phyloP scores from a whole-genome alignment of 2,113 vertebrate genomes.

The Tetrax tetrax region DNA sequence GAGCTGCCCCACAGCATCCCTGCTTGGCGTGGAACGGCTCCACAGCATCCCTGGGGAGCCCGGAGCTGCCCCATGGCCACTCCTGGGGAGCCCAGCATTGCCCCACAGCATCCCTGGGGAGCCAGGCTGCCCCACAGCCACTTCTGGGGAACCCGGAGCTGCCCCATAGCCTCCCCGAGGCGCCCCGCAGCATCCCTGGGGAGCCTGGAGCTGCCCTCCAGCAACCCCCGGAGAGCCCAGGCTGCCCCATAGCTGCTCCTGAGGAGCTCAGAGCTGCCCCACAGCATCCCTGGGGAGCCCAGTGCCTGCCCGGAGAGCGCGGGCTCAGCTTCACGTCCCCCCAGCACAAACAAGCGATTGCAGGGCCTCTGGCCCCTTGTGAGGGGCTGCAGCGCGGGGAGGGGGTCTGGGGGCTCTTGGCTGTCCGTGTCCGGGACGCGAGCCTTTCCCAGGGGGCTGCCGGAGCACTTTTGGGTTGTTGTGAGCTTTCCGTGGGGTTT shows the following conservation, averaged over 20 bases:
- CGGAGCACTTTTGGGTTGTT: background rate
- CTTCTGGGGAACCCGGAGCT: background rate
- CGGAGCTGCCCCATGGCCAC: too few species aligned
- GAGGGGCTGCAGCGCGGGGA: accelerated
- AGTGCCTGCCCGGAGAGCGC: accelerated
- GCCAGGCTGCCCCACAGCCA: background rate
- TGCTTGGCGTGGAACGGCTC: too few species aligned
- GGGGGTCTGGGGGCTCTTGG: too few species aligned
- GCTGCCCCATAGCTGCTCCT: background rate
- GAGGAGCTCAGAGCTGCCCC: background rate
- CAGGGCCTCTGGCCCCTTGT: accelerated
- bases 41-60: background rate
- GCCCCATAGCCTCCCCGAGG: background rate
- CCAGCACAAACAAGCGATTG: accelerated
- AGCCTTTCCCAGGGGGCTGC: background rate
- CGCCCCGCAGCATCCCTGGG: too few species aligned
- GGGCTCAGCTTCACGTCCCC: background rate
- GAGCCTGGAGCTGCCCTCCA: background rate
- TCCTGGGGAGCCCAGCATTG: too few species aligned
- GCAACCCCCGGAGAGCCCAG: too few species aligned
- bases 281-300: background rate
- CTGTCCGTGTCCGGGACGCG: background rate
- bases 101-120: too few species aligned
- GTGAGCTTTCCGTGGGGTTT: background rate
- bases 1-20: background rate